Conservation (phyloP, 2,888 invertebrate genomes). For the Chrysodeixis includens region DNA sequence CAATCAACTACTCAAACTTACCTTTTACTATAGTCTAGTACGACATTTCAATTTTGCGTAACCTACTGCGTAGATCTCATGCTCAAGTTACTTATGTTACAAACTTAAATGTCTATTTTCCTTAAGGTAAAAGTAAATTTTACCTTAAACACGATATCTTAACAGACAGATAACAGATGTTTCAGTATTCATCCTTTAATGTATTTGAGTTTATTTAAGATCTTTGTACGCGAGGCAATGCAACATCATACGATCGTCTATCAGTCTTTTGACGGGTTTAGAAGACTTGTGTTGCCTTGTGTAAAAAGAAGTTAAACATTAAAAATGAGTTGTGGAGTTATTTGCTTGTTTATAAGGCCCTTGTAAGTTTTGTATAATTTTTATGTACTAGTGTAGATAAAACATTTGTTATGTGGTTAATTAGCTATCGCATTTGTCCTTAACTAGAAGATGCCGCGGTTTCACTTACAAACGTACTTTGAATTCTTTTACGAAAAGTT, state of each 20-base stretch:
- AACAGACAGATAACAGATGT: too few relatives aligned
- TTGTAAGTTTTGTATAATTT: constrained; percentile 3
- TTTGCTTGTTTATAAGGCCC: constrained; percentile 10
- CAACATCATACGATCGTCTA: too few relatives aligned
- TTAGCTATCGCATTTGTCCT: not conserved
- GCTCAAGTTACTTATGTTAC: too few relatives aligned
- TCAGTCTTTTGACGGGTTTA: too few relatives aligned
- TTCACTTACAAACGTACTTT: not conserved
- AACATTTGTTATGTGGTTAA: not conserved
- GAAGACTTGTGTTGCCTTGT: not conserved
- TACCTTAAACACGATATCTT: too few relatives aligned
- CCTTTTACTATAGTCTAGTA: not conserved
- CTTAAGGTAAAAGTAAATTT: too few relatives aligned
- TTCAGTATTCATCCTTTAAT: too few relatives aligned
- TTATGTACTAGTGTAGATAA: constrained; percentile 12
- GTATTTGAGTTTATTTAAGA: too few relatives aligned
- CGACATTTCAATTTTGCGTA: too few relatives aligned
- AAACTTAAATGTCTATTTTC: too few relatives aligned
- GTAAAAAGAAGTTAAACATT: not conserved
- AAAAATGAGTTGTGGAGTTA: constrained; percentile 24
- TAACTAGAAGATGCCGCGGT: not conserved
- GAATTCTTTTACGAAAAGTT: constrained; percentile 4
- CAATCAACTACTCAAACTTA: not conserved
- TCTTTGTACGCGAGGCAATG: too few relatives aligned
- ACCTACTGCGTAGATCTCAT: too few relatives aligned